A percentile compares a stretch with the other conserved stretches of the same genome.
Evolutionary conservation across 2,113 vertebrate species (phyloP).

Genomic region (Gobius niger): DNA sequence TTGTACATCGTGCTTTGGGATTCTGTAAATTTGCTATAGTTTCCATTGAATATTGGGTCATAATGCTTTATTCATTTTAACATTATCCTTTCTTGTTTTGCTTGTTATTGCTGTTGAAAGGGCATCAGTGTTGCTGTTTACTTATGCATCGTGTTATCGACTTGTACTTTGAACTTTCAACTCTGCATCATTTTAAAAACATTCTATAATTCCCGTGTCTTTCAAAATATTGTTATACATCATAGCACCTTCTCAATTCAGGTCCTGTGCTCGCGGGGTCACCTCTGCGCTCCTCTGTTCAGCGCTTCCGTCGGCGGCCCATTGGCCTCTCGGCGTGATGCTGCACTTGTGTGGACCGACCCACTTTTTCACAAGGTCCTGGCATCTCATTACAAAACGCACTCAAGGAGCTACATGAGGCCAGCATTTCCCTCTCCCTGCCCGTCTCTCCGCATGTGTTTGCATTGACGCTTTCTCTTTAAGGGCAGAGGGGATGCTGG

Average conservation of each 20-base stretch:
- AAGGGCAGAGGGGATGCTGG: constrained; percentile 71
- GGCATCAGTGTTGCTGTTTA: too few species aligned
- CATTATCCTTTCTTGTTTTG: too few species aligned
- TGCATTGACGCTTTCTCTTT: constrained; percentile 58
- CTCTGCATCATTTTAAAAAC: neutral
- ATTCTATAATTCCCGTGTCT: neutral
- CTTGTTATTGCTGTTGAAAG: too few species aligned
- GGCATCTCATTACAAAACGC: constrained; percentile 41
- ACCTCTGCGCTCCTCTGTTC: constrained; percentile 14
- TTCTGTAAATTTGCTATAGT: too few species aligned
- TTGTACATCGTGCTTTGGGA: too few species aligned
- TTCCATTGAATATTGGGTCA: too few species aligned
- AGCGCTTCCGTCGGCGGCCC: constrained; percentile 25
- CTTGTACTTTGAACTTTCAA: neutral
- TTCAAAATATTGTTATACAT: neutral
- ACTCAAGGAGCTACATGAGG: constrained; percentile 27
- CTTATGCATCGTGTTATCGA: too few species aligned
- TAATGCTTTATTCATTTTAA: too few species aligned
- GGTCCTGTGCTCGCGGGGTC: neutral
- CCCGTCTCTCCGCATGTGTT: neutral
- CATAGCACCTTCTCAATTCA: neutral
- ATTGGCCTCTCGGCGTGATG: constrained; percentile 42
- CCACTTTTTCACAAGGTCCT: constrained; percentile 39
- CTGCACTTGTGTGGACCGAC: constrained; percentile 39
- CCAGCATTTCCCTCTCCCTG: neutral